These are phyloP conservation scores for Leptinotarsa defecta DNA, from an alignment of 1,140 invertebrate species.

Conservation along the genomic window DNA sequence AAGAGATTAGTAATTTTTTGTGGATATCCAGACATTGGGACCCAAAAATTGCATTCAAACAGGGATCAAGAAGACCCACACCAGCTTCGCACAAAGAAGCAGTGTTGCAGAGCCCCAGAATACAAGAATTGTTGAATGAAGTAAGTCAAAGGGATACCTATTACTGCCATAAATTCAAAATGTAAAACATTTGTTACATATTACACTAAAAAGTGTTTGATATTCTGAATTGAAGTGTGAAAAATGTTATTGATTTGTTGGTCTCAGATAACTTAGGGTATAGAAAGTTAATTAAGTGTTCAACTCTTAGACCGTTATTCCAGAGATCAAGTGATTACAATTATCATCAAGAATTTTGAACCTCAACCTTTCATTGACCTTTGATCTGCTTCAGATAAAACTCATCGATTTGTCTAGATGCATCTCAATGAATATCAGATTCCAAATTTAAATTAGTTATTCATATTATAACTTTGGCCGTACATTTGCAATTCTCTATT, in stretches of 20 bases:
- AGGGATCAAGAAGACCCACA: slow-evolving; percentile 32
- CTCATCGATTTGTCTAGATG: neutral
- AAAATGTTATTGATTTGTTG: too few species aligned
- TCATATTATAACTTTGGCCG: too few species aligned
- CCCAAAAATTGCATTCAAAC: slow-evolving; percentile 37
- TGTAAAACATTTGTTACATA: neutral
- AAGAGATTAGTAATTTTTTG: slow-evolving; percentile 42
- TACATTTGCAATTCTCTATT: too few species aligned
- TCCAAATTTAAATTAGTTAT: too few species aligned
- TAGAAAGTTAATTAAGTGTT: neutral
- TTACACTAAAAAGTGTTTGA: slow-evolving; percentile 9
- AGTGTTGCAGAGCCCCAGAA: slow-evolving; percentile 44
- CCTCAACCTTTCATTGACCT: neutral
- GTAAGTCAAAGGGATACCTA: slow-evolving; percentile 33
- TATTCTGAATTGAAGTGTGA: too few species aligned
- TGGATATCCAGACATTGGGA: slow-evolving; percentile 40
- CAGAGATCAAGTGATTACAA: neutral
- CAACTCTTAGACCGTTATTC: slow-evolving; percentile 3
- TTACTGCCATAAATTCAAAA: slow-evolving; percentile 12
- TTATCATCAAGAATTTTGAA: neutral
- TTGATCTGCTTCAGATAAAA: neutral
- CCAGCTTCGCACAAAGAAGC: slow-evolving; percentile 43
- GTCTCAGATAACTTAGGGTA: too few species aligned
- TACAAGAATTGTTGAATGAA: slow-evolving; percentile 41
- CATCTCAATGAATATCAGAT: too few species aligned